Evolutionary conservation across 2,888 invertebrate genomes (phyloP), one percentile per base, ranked within the genome.

Genomic region (Tenthredo scrophulariae): DNA sequence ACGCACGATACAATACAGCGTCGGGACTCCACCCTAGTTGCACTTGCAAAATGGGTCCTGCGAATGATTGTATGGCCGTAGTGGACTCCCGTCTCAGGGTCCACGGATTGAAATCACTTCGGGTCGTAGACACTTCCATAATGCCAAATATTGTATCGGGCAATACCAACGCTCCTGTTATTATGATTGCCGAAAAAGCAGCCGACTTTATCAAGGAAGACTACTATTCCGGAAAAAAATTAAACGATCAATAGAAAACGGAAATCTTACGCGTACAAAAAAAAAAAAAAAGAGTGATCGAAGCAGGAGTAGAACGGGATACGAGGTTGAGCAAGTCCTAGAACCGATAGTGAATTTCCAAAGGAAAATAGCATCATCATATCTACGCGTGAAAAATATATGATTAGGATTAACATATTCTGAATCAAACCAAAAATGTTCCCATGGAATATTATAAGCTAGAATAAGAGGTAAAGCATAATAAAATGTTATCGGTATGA

Each of bases 101-200:
- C 0, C 94, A 96, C 87, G 97, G 97, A 0, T 93, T 97, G 0
- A 92, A 93, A 18, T 18, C 26, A 43, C 80, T 98, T 6, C 94
- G 98, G 50, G 96, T 98, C 0, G 95, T 97, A 2, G 98, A 98
- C 91, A 97, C 96, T 0, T 97, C 97, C 87, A 95, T 98, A 29
- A 97, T 98, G 97, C 98, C 98, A 0, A 95, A 93, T 1, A 97
- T 98, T 84, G 94, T 96, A 0, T 96, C 95, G 46, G 97, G 97
- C 0, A 97, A 98, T 90, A 97, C 97, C 0, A 97, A 97, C 89
- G 97, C 97, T 0, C 97, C 97, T 0, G 95, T 95, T 0, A 96
- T 97, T 70, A 97, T 97, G 97, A 96, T 98, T 70, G 97, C 96
- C 0, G 97, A 98, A 91, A 97, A 97, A 90, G 97, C 96, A 0